A percentile compares a stretch with the other conserved stretches of the same genome.
phyloP scores from a whole-genome alignment of 2,113 vertebrate genomes.

The Cricetomys ansorgei region DNA sequence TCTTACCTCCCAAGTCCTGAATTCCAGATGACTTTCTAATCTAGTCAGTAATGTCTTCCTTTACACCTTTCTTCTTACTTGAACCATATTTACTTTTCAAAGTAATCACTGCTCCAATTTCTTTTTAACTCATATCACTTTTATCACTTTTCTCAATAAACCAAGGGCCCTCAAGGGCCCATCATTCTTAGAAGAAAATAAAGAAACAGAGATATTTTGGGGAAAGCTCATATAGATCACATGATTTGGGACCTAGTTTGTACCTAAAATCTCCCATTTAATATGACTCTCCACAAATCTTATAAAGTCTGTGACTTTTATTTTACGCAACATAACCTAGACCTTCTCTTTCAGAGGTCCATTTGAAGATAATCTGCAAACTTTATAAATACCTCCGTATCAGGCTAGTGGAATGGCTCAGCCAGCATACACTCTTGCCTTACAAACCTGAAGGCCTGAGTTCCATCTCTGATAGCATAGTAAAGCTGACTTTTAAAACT shows the following conservation, averaged over 20 bases:
- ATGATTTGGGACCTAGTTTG: background rate
- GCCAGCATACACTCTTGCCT: background rate
- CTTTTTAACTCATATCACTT: background rate
- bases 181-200: background rate
- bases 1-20: background rate
- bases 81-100: background rate
- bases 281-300: background rate
- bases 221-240: background rate
- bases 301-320: background rate
- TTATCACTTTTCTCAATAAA: background rate
- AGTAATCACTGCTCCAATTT: background rate
- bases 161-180: background rate
- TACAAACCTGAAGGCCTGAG: background rate
- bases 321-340: background rate
- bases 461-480: background rate
- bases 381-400: background rate
- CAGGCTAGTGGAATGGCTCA: background rate
- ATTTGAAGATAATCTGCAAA: background rate
- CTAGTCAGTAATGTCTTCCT: background rate
- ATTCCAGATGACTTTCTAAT: background rate
- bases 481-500: background rate
- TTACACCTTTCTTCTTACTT: background rate
- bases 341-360: background rate
- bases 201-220: background rate
- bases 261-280: background rate